These are phyloP conservation scores for Drosophila mimetica DNA, from an alignment of 2,888 invertebrate species.

Conservation along the genomic window DNA sequence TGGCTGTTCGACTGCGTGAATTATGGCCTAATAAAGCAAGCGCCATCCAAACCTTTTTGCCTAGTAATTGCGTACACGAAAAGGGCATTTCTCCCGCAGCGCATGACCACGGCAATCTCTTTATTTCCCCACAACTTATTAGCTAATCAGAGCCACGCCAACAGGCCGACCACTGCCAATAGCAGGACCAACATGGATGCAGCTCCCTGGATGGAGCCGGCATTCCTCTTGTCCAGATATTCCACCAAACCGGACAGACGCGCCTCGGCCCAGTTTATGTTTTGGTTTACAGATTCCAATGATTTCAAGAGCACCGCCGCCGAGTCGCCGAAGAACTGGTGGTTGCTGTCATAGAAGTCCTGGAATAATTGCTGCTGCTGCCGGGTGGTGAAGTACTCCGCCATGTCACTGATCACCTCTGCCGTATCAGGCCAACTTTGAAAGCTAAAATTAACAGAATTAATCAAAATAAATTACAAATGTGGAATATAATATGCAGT, in stretches of 20 bases:
- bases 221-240: conserved; percentile 59
- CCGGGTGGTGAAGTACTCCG: conserved; percentile 68
- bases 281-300: conserved; percentile 61
- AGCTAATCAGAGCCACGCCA: conserved; percentile 38
- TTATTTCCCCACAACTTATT: conserved; percentile 31
- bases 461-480: background rate
- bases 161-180: conserved; percentile 32
- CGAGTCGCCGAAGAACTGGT: conserved; percentile 59
- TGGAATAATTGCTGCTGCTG: conserved; percentile 59
- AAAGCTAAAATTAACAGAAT: conserved; percentile 54
- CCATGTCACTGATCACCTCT: conserved; percentile 58
- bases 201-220: conserved; percentile 16
- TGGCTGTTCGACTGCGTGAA: conserved; percentile 55
- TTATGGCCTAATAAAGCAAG: conserved; percentile 71
- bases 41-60: conserved; percentile 62
- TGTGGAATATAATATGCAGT: too few relatives aligned
- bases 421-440: conserved; percentile 70
- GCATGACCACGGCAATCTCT: conserved; percentile 30
- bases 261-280: conserved; percentile 77
- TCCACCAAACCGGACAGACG: conserved; percentile 54
- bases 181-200: conserved; percentile 12
- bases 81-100: conserved; percentile 71
- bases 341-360: conserved; percentile 54
- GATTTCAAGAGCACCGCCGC: conserved; percentile 55
- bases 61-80: conserved; percentile 75